Conservation (phyloP, 2,797 vertebrate species). For the Enteromius unitaeniatus region DNA sequence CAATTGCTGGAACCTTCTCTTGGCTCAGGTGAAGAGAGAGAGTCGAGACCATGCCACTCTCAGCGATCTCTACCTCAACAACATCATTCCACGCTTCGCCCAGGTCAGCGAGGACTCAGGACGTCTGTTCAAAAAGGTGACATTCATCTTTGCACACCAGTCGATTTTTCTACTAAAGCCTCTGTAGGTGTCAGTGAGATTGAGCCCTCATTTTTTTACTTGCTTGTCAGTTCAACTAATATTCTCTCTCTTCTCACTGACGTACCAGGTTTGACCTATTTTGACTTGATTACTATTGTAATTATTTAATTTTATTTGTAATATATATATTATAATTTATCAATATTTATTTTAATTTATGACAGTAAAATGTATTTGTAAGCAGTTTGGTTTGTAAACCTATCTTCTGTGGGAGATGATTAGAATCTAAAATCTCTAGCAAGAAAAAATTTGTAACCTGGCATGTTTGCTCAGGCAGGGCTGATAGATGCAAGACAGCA, state of each 20-base stretch:
- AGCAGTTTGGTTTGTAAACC: no score
- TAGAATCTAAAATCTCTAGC: neutral
- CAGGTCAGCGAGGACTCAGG: constrained; percentile 98
- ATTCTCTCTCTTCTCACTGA: neutral
- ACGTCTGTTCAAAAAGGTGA: constrained; percentile 92
- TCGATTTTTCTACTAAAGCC: neutral
- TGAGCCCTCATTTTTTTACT: neutral
- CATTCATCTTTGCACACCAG: neutral
- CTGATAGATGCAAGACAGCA: neutral
- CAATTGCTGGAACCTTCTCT: constrained; percentile 97
- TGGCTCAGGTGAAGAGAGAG: constrained; percentile 96
- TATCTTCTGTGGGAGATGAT: neutral
- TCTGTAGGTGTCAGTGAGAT: neutral
- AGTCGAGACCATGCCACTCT: constrained; percentile 96
- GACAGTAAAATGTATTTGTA: neutral
- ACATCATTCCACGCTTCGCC: constrained; percentile 96
- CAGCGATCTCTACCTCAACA: constrained; percentile 99
- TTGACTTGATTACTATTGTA: neutral
- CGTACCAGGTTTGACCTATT: neutral
- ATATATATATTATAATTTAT: neutral
- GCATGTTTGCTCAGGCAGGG: neutral
- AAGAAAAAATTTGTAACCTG: neutral
- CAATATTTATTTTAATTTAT: neutral
- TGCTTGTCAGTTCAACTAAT: neutral
- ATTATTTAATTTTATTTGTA: neutral